Evolutionary conservation across 2,888 invertebrate species (phyloP).

Genomic region (Microctonus hyperodae): DNA sequence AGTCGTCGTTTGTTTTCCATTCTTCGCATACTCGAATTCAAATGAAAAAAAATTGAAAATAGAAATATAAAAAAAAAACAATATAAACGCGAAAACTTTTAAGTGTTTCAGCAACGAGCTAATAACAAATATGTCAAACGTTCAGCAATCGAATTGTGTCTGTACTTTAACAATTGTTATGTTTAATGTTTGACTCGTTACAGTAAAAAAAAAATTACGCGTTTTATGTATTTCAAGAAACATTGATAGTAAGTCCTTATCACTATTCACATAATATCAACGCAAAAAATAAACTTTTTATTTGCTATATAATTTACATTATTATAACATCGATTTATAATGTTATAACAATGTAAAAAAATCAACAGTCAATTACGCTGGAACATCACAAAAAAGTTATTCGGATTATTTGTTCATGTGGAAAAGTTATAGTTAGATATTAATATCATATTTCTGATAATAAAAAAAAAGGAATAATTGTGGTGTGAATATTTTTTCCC

Average conservation of each 20-base stretch:
- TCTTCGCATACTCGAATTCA: slow-evolving; percentile 50
- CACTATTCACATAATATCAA: slow-evolving; percentile 22
- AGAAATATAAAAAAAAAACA: slow-evolving; percentile 21
- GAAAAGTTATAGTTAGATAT: slow-evolving; percentile 59
- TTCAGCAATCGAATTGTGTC: slow-evolving; percentile 23
- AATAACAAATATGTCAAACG: slow-evolving; percentile 39
- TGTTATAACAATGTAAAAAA: slow-evolving; percentile 32
- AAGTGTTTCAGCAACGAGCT: slow-evolving; percentile 45
- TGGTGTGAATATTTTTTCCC: slow-evolving; percentile 36
- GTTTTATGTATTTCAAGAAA: not conserved
- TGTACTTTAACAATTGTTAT: slow-evolving; percentile 23
- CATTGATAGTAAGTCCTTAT: slow-evolving; percentile 19
- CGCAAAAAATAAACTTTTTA: slow-evolving; percentile 37
- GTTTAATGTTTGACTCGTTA: not conserved
- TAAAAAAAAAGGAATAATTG: slow-evolving; percentile 40
- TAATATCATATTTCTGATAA: slow-evolving; percentile 40
- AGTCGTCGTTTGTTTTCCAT: slow-evolving; percentile 45
- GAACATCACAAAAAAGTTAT: slow-evolving; percentile 35
- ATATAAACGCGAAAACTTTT: slow-evolving; percentile 45
- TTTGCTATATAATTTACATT: slow-evolving; percentile 22
- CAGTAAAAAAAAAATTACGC: slow-evolving; percentile 2
- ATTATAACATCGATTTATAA: not conserved
- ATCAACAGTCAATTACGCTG: slow-evolving; percentile 40
- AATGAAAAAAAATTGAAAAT: slow-evolving; percentile 32
- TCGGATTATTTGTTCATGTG: slow-evolving; percentile 43